Percentiles rank a stretch among this genome's conserved stretches.
phyloP scores from a whole-genome alignment of 2,797 vertebrate species.

The Lutjanus argentimaculatus region DNA sequence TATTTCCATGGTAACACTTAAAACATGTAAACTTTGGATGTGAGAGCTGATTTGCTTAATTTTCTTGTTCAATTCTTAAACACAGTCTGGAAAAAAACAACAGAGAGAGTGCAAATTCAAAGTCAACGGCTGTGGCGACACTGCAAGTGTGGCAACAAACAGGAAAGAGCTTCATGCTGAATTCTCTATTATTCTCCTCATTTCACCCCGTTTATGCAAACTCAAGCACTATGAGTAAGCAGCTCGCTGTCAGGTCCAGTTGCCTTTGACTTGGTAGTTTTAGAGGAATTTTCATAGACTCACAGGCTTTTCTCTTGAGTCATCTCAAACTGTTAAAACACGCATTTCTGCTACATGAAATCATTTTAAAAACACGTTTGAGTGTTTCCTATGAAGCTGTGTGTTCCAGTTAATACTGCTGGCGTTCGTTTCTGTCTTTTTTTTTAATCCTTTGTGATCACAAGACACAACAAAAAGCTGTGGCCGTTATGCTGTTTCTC shows the following conservation, averaged over 20 bases:
- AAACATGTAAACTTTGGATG: neutral
- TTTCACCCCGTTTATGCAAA: constrained; percentile 35
- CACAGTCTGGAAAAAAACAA: neutral
- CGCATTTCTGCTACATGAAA: neutral
- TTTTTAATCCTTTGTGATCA: neutral
- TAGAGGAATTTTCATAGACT: neutral
- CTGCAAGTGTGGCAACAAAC: constrained; percentile 56
- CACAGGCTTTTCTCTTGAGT: constrained; percentile 11
- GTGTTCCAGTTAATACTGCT: neutral
- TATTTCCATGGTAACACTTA: neutral
- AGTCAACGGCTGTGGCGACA: constrained; percentile 29
- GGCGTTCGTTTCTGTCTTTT: neutral
- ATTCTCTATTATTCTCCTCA: constrained; percentile 36
- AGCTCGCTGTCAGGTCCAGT: neutral
- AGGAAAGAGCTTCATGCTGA: constrained; percentile 74
- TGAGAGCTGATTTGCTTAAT: neutral
- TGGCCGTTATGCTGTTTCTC: constrained; percentile 31
- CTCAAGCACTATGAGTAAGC: constrained; percentile 40
- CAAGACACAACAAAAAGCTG: constrained; percentile 14
- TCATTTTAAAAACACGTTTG: neutral
- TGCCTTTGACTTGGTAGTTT: neutral
- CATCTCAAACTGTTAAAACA: neutral
- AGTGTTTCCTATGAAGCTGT: neutral
- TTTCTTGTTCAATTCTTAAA: neutral
- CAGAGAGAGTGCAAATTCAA: constrained; percentile 9